Evolutionary conservation across 2,888 invertebrate genomes (phyloP), one percentile per base, ranked within the genome.

Genomic region (Dendrolimus pini): DNA sequence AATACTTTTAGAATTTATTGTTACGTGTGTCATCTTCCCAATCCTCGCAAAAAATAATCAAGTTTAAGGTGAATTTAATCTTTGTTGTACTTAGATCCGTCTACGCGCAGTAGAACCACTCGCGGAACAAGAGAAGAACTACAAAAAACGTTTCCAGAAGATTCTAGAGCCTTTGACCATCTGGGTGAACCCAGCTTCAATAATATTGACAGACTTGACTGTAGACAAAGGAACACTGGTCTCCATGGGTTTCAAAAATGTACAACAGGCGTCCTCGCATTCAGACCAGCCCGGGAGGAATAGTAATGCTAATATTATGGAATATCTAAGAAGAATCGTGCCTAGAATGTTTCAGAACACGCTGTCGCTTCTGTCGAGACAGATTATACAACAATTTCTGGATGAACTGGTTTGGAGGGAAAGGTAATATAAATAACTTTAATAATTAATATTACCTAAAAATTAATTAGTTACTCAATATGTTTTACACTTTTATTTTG

Each of bases 341-440:
- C 97, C 97, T 0, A 92, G 96, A 71, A 97, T 97, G 96, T 97
- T 97, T 85, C 95, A 97, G 88, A 97, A 96, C 67, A 97, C 97
- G 0, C 82, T 97, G 8, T 96, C 96, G 9, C 78, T 96, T 64
- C 85, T 97, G 0, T 96, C 96, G 1, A 91, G 96, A 55, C 95
- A 95, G 82, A 96, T 97, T 77, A 96, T 97, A 70, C 97, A 97
- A 80, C 96, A 97, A 80, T 97, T 97, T 80, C 85, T 97, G 64
- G 97, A 97, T 77, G 97, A 97, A 75, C 83, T 97, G 14, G 95
- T 96, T 10, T 97, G 97, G 97, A 92, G 97, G 59, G 97, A 97
- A 78, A 85, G 79, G 89, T 89, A 56, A 72, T 2, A 47, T 47
- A 47, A 9, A 47, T 9, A 47, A 47, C 30, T 30, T 6, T 30